Percentiles rank a stretch among this genome's conserved stretches.
These are phyloP conservation scores for Enteromius radiatus DNA, from an alignment of 2,797 vertebrate species.

Conservation along the genomic window DNA sequence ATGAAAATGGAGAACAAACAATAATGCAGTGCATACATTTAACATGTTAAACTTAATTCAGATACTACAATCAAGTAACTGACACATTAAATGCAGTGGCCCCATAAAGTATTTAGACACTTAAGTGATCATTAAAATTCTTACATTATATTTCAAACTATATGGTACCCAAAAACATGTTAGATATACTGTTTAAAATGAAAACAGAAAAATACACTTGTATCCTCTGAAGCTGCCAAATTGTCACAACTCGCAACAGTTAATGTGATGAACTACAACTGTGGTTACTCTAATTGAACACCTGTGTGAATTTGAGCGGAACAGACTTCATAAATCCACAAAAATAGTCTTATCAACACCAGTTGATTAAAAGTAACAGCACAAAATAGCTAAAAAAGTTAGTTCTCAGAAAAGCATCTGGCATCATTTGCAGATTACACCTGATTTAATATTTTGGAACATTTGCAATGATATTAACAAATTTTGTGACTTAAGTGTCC, in stretches of 20 bases:
- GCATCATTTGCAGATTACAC: conserved; percentile 1
- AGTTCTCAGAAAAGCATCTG: neutral
- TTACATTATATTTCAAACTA: neutral
- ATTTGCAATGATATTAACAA: neutral
- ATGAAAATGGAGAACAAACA: neutral
- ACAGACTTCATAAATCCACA: neutral
- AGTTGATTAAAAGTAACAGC: neutral
- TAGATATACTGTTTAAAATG: neutral
- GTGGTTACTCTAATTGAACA: neutral
- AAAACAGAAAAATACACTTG: neutral
- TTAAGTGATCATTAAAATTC: neutral
- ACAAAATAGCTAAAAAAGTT: neutral
- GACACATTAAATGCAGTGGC: neutral
- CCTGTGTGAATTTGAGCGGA: neutral
- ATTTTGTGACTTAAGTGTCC: neutral
- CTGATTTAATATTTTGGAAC: neutral
- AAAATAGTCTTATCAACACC: neutral
- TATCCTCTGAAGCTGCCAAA: neutral
- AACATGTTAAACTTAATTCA: neutral
- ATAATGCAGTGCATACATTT: neutral
- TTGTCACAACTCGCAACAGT: neutral
- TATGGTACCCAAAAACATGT: neutral
- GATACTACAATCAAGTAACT: neutral
- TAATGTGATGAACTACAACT: conserved; percentile 16
- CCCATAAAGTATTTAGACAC: neutral